These are phyloP conservation scores for Mustelus asterias DNA, from an alignment of 2,113 vertebrate genomes.

Conservation along the genomic window DNA sequence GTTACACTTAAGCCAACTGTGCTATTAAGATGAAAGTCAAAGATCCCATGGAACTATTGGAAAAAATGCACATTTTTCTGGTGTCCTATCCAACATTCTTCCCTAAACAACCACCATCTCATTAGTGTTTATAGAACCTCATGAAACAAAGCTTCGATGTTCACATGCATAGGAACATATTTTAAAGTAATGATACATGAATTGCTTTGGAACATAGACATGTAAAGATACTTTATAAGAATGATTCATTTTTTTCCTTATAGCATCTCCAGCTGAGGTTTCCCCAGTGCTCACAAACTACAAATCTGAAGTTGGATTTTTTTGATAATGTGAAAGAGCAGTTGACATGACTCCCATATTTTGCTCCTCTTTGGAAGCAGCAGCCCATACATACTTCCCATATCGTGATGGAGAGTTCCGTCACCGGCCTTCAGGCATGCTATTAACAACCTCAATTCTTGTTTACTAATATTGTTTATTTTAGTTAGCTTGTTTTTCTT, in stretches of 20 bases:
- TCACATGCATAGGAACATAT: background rate
- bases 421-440: too few relatives aligned
- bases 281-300: background rate
- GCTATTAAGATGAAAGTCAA: background rate
- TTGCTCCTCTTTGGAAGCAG: background rate
- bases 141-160: background rate
- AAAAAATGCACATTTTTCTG: background rate
- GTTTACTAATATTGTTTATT: too few relatives aligned
- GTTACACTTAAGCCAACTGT: background rate
- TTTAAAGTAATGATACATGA: background rate
- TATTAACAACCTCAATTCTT: too few relatives aligned
- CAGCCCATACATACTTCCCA: background rate
- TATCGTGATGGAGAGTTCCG: too few relatives aligned
- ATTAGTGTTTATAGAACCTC: background rate
- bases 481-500: too few relatives aligned
- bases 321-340: background rate
- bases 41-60: background rate
- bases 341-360: background rate
- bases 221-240: background rate
- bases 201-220: background rate
- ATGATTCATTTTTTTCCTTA: background rate
- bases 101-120: background rate
- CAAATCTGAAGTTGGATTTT: background rate
- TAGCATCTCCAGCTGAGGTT: background rate
- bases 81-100: background rate